These are phyloP conservation scores for Podotricha telesiphe DNA, from an alignment of 2,888 invertebrate species.

Conservation along the genomic window DNA sequence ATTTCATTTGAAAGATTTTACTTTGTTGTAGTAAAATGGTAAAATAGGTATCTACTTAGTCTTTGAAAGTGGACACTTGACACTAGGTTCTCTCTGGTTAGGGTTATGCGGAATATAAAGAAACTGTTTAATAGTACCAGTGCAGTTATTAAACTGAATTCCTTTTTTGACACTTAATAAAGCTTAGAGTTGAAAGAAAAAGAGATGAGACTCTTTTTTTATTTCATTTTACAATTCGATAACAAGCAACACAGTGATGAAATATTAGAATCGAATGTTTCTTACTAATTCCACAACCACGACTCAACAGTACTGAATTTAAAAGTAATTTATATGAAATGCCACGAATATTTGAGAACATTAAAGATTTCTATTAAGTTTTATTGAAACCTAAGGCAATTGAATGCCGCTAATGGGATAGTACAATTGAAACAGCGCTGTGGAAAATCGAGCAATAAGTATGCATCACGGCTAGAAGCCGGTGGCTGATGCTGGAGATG, in stretches of 20 bases:
- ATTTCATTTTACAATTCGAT: no score
- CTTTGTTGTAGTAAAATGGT: no score
- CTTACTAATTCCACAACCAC: neutral
- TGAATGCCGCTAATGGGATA: conserved; percentile 71
- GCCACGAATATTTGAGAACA: conserved; percentile 43
- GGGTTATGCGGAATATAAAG: no score
- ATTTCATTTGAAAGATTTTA: no score
- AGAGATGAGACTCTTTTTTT: no score
- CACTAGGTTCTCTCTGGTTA: no score
- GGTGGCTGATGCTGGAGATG: conserved; percentile 71
- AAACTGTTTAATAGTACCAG: no score
- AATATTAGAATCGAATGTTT: neutral
- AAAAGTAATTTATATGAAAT: conserved; percentile 25
- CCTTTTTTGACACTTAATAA: no score
- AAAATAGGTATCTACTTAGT: no score
- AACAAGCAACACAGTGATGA: neutral
- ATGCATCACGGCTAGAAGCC: conserved; percentile 71
- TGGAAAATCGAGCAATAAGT: conserved; percentile 79
- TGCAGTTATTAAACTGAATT: no score
- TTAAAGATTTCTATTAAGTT: conserved; percentile 55
- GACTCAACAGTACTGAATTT: neutral
- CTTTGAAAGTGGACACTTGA: no score
- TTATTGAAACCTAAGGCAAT: conserved; percentile 61
- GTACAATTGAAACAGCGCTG: conserved; percentile 73
- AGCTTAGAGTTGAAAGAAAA: no score